Evolutionary conservation across 1,140 invertebrate species (phyloP), one percentile per base, ranked within the genome.

Genomic region (Lepidurus couesii): DNA sequence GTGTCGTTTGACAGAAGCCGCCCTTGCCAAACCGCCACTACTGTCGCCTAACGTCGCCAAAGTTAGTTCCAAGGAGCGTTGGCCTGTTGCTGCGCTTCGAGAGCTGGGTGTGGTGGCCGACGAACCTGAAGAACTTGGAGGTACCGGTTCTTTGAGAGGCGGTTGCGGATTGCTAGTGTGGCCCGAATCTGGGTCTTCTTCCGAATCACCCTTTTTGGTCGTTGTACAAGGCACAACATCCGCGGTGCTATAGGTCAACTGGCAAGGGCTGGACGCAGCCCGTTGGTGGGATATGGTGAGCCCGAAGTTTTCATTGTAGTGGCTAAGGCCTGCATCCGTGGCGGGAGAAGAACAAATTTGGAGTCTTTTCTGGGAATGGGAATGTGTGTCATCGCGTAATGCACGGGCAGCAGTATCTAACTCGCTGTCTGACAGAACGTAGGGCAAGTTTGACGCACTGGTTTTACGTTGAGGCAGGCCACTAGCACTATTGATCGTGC

Each of bases 251-350:
- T 78, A 81, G 43, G 82, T 79, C 26, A 93, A 86, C 85, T 93
- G 92, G 0, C 90, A 92, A 7, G 92, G 92, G 81, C 91, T 92
- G 4, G 92, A 93, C 3, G 91, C 92, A 1, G 92, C 92, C 81
- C 92, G 84, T 79, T 92, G 91, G 84, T 93, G 92, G 81, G 85
- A 89, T 81, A 84, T 86, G 82, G 81, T 85, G 84, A 80, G 84
- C 84, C 10, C 81, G 0, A 84, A 85, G 10, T 83, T 78, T 77
- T 80, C 78, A 75, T 79, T 80, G 78, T 82, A 80, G 53, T 80
- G 43, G 47, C 81, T 74, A 81, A 81, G 77, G 76, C 81, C 82
- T 80, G 81, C 73, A 81, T 79, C 73, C 81, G 82, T 80, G 82
- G 81, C 78, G 82, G 83, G 79, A 77, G 53, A n/a, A n/a, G 53